Percentiles rank a stretch among this genome's conserved stretches.
Conservation (phyloP, 2,797 vertebrate genomes). For the Menidia menidia region DNA sequence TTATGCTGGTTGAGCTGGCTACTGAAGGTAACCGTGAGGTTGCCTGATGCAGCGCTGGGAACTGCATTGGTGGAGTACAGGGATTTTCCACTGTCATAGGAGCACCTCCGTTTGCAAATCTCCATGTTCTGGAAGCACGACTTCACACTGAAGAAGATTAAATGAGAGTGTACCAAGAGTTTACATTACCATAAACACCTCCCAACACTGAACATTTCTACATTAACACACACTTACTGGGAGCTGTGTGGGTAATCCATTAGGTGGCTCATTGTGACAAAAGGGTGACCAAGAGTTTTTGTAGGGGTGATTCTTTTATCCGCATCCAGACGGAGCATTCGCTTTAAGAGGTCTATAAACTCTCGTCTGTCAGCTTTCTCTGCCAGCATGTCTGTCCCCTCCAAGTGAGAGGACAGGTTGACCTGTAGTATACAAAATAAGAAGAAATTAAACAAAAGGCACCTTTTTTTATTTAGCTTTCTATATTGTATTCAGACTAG, state of each 20-base stretch:
- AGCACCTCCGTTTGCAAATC: constrained; percentile 94
- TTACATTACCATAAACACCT: background rate
- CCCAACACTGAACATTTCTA: rapidly evolving
- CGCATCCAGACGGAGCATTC: constrained; percentile 98
- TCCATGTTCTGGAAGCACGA: constrained; percentile 99
- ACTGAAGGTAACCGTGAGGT: constrained; percentile 98
- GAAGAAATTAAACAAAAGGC: background rate
- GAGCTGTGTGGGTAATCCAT: constrained; percentile 98
- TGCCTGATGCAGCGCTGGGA: constrained; percentile 94
- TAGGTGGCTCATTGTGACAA: constrained; percentile 97
- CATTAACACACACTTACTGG: constrained; percentile 83
- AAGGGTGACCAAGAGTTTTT: constrained; percentile 96
- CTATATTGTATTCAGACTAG: background rate
- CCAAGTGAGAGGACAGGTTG: constrained; percentile 96
- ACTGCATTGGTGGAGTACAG: constrained; percentile 94
- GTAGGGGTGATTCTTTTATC: constrained; percentile 98
- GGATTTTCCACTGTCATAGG: constrained; percentile 94
- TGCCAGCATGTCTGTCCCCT: constrained; percentile 98
- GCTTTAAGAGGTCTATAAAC: constrained; percentile 97
- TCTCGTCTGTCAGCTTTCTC: constrained; percentile 98
- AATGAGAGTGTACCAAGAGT: background rate
- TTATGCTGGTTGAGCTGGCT: constrained; percentile 98
- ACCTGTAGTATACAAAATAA: constrained; percentile 82
- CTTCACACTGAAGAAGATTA: constrained; percentile 87
- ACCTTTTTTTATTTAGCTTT: background rate